These are phyloP conservation scores for Apostichopus parvimensis DNA, from an alignment of 35 echinoderm and acorn worm species.

Conservation along the genomic window DNA sequence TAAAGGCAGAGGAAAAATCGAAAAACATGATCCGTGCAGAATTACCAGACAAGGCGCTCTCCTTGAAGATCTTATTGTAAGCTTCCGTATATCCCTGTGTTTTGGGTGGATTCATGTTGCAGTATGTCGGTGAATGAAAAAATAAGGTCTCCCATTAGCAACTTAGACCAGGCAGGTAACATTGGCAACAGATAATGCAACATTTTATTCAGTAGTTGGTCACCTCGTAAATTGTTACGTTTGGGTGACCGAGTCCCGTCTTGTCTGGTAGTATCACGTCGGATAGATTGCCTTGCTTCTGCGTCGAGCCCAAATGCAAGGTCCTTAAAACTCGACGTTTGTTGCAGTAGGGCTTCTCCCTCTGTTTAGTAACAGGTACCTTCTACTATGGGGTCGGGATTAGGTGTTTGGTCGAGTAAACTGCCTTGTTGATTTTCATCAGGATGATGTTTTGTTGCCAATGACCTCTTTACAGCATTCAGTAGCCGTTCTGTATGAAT, in stretches of 20 bases:
- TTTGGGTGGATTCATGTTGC: not conserved
- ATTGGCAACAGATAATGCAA: slow-evolving; percentile 4
- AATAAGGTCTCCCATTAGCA: slow-evolving; percentile 9
- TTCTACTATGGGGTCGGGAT: no score
- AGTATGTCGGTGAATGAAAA: not conserved
- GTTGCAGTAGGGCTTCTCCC: not conserved
- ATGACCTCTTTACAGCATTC: no score
- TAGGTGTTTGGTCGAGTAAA: no score
- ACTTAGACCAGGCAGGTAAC: not conserved
- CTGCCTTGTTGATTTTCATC: no score
- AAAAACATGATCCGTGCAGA: no score
- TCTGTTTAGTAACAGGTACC: not conserved
- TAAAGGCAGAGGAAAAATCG: no score
- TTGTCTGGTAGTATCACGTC: not conserved
- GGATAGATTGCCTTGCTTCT: not conserved
- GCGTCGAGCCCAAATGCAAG: not conserved
- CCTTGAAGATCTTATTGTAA: slow-evolving; percentile 38
- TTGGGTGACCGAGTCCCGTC: not conserved
- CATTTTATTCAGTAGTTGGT: not conserved
- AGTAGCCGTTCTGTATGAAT: no score
- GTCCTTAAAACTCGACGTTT: not conserved
- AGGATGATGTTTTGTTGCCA: no score
- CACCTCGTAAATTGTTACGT: not conserved
- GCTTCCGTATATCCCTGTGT: slow-evolving; percentile 28
- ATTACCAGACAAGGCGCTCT: not conserved